Percentiles rank a stretch among this genome's conserved stretches.
Conservation (phyloP, 2,113 vertebrate genomes). For the Bungarus multicinctus region DNA sequence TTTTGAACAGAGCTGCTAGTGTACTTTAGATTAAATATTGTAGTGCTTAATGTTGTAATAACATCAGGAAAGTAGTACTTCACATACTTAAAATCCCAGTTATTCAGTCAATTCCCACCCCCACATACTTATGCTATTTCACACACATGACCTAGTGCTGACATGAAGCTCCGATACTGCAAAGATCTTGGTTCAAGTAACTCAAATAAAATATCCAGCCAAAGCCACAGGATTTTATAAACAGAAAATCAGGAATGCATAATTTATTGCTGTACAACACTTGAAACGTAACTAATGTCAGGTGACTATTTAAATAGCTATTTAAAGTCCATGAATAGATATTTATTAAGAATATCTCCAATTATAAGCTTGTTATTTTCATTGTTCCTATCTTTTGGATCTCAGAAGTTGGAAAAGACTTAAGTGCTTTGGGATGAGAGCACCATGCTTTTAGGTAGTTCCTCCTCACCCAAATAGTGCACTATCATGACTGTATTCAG, state of each 20-base stretch:
- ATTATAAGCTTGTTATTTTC: background rate
- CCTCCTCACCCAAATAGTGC: background rate
- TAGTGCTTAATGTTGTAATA: background rate
- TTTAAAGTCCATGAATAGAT: background rate
- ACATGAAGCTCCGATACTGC: background rate
- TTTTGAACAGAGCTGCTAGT: background rate
- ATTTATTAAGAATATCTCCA: background rate
- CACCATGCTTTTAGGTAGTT: background rate
- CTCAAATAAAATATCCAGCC: background rate
- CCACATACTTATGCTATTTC: background rate
- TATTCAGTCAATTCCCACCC: background rate
- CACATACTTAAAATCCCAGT: background rate
- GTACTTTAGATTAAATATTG: background rate
- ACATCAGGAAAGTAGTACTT: background rate
- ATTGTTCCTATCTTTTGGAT: background rate
- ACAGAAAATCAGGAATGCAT: background rate
- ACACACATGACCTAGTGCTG: background rate
- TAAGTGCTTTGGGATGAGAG: background rate
- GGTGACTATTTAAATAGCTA: background rate
- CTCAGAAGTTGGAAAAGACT: background rate
- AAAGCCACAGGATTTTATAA: background rate
- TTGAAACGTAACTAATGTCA: background rate
- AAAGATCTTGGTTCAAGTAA: background rate
- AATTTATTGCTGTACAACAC: background rate
- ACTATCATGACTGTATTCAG: background rate